Base-by-base conservation (phyloP, 2,888 invertebrate genomes). In the Caenorhabditis angaria region DNA sequence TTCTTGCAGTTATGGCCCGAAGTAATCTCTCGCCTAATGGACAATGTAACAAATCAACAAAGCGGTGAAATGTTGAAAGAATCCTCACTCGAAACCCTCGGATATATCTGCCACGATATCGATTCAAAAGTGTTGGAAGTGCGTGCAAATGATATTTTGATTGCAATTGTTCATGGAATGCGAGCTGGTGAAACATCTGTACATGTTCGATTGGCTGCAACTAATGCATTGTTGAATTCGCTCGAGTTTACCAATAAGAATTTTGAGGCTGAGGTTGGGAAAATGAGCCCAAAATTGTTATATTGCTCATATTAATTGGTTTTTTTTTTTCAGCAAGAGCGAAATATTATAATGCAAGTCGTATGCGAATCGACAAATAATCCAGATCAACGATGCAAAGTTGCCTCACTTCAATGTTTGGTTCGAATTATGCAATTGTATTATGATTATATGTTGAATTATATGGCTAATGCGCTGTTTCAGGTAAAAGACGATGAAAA, bases 111-210 rank as follows among this genome's bases (percentile, higher is more conserved):
- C 88, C 96, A 97, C 89, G 99, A 99, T 89, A 96, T 97, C 84
- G 91, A 91, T 85, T 88, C 83, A 6, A 56, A 76, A 25, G 94
- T 95, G 28, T 89, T 99, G 80, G 93, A 94, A 71, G 90, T 92
- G 69, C 94, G 96, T 88, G 94, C 96, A 29, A 97, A 99, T 90
- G 93, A 93, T 84, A 97, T 99, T 85, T 91, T 99, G 65, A 99
- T 99, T 25, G 99, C 99, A 24, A 99, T 99, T 83, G 95, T 99
- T 62, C 95, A 97, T 89, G 97, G 97, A 18, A 99, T 99, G 97
- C 92, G 96, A 78, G 93, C 93, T 82, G 93, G 93, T 69, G 96
- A 96, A 88, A 92, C 94, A 32, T 83, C 82, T 6, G 77, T 93
- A 88, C 93, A 97, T 89, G 97, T 99, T 3, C 91, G 94, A 74